Conservation (phyloP, 64 coral and sea anemone genomes). For the Actinia tenebrosa region DNA sequence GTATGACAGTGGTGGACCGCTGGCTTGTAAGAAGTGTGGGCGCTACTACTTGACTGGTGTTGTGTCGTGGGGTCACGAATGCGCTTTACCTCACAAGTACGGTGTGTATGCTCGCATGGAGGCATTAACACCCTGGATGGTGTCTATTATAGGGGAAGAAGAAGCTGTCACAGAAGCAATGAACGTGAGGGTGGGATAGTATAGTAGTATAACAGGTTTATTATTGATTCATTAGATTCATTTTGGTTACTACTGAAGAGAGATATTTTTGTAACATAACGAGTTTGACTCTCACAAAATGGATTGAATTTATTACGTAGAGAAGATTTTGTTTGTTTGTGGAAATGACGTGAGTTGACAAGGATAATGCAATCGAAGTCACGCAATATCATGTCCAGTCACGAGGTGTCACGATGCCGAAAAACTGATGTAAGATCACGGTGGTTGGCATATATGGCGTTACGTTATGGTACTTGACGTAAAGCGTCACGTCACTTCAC, state of each 20-base stretch:
- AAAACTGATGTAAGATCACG: too few relatives aligned
- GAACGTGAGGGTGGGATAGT: neutral
- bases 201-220: neutral
- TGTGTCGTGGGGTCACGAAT: slow-evolving; percentile 53
- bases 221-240: neutral
- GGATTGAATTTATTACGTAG: too few relatives aligned
- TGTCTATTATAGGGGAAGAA: neutral
- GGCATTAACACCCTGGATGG: slow-evolving; percentile 42
- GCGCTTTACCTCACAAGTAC: slow-evolving; percentile 39
- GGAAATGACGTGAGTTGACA: too few relatives aligned
- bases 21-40: slow-evolving; percentile 47
- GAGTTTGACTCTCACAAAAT: neutral
- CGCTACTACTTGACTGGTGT: slow-evolving; percentile 49
- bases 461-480: too few relatives aligned
- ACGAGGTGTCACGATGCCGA: too few relatives aligned
- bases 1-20: slow-evolving; percentile 74
- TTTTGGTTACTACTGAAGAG: neutral
- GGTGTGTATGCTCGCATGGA: slow-evolving; percentile 62
- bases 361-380: too few relatives aligned
- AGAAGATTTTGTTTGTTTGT: too few relatives aligned
- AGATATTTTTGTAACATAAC: neutral
- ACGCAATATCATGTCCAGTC: too few relatives aligned
- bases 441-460: too few relatives aligned
- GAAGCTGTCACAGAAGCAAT: neutral
- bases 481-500: too few relatives aligned